Percentiles rank a stretch among this genome's conserved stretches.
phyloP scores from a whole-genome alignment of 30 jellyfish, hydroid and myxozoan species.

The Pelagia noctiluca region DNA sequence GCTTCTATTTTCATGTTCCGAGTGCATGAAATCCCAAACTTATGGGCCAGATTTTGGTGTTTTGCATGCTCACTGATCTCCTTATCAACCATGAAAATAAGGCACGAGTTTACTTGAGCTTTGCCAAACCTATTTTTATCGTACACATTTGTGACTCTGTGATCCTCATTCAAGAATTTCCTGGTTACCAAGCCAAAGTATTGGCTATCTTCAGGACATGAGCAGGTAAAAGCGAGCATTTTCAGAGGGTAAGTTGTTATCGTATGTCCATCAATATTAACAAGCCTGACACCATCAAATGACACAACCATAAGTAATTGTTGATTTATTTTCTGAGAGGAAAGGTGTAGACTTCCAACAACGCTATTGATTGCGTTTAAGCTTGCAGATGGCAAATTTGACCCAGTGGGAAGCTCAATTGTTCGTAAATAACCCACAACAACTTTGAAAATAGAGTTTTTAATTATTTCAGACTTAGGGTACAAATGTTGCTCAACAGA shows the following conservation, averaged over 20 bases:
- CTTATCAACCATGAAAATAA: conserved; percentile 77
- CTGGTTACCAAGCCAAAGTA: conserved; percentile 86
- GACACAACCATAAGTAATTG: conserved; percentile 59
- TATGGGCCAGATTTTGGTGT: conserved; percentile 59
- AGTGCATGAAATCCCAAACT: conserved; percentile 60
- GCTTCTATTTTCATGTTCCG: conserved; percentile 16
- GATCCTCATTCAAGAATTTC: conserved; percentile 35
- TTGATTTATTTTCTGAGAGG: conserved; percentile 40
- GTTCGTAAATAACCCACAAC: conserved; percentile 73
- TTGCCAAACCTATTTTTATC: neutral
- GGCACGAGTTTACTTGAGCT: conserved; percentile 64
- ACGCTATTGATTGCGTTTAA: conserved; percentile 61
- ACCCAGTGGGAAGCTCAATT: conserved; percentile 74
- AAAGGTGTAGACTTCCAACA: conserved; percentile 35
- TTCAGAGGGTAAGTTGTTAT: conserved; percentile 72
- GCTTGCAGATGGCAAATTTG: conserved; percentile 62
- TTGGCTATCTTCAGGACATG: conserved; percentile 79
- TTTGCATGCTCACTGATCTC: conserved; percentile 56
- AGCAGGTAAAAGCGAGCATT: conserved; percentile 68
- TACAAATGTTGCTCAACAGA: too few relatives aligned
- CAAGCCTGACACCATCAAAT: conserved; percentile 52
- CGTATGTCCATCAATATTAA: conserved; percentile 36
- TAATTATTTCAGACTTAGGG: too few relatives aligned
- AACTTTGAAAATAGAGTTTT: conserved; percentile 24
- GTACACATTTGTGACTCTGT: neutral